phyloP scores from a whole-genome alignment of 1,140 invertebrate species.

The Heliconius eleuchia region DNA sequence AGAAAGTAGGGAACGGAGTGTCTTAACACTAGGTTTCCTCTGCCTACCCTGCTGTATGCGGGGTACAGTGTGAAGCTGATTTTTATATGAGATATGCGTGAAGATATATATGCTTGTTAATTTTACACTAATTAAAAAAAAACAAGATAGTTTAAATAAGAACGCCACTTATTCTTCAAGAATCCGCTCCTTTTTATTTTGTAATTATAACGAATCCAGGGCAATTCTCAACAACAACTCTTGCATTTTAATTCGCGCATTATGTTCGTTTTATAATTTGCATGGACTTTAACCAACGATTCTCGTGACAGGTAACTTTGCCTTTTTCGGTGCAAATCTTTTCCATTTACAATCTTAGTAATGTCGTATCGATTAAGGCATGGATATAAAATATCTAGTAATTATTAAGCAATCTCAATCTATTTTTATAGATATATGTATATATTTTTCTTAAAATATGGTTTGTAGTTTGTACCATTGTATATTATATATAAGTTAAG shows the following conservation, averaged over 20 bases:
- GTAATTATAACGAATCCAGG: slow-evolving; percentile 41
- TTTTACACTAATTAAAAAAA: neutral
- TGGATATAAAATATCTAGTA: neutral
- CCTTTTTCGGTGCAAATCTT: slow-evolving; percentile 31
- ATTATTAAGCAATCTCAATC: neutral
- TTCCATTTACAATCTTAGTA: slow-evolving; percentile 21
- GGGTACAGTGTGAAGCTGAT: too few species aligned
- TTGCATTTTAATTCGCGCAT: slow-evolving; percentile 38
- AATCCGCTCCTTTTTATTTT: slow-evolving; percentile 27
- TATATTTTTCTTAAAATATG: too few species aligned
- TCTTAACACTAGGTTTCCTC: too few species aligned
- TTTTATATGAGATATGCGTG: too few species aligned
- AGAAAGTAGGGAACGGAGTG: too few species aligned
- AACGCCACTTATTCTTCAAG: slow-evolving; percentile 22
- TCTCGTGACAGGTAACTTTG: slow-evolving; percentile 33
- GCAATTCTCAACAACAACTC: slow-evolving; percentile 20
- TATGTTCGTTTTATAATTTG: slow-evolving; percentile 40
- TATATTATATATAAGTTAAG: too few species aligned
- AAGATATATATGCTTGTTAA: too few species aligned
- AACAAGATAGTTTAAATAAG: neutral
- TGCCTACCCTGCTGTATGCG: too few species aligned
- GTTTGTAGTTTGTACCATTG: too few species aligned
- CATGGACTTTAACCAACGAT: slow-evolving; percentile 26
- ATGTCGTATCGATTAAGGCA: slow-evolving; percentile 20
- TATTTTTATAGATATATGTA: too few species aligned